Evolutionary conservation across 2,797 vertebrate genomes (phyloP).

Genomic region (Dicrostonyx torquatus): DNA sequence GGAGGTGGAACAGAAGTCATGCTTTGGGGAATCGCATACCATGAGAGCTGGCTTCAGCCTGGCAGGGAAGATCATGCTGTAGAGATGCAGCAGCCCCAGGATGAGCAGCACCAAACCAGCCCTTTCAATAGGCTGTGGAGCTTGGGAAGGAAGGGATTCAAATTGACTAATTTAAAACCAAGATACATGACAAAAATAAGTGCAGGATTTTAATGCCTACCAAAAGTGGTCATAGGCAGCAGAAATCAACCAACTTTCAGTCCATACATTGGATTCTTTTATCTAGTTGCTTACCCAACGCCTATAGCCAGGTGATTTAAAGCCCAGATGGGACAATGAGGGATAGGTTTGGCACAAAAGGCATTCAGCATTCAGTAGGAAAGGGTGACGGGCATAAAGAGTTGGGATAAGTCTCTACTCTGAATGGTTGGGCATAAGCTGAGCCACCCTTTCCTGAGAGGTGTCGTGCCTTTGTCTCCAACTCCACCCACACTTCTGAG

Average conservation of each 20-base stretch:
- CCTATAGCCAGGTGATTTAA: not conserved
- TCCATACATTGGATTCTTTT: not conserved
- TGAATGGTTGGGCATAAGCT: not conserved
- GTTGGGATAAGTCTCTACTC: not conserved
- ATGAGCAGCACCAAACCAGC: not conserved
- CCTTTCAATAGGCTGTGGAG: not conserved
- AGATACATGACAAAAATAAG: not conserved
- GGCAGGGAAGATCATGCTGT: not conserved
- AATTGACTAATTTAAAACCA: not conserved
- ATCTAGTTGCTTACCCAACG: not conserved
- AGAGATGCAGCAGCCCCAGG: not conserved
- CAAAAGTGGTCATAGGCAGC: not conserved
- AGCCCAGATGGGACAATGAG: not conserved
- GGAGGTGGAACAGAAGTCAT: no score
- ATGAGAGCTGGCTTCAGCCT: not conserved
- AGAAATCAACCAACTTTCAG: not conserved
- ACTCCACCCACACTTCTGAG: not conserved
- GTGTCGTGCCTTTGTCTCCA: not conserved
- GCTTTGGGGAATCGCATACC: not conserved
- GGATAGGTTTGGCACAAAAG: not conserved
- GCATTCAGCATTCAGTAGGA: not conserved
- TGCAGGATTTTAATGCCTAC: not conserved
- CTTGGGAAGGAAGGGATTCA: not conserved
- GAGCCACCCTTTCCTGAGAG: not conserved
- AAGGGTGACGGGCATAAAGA: not conserved